Conservation (phyloP, 2,888 invertebrate genomes). For the Linyphia triangularis region DNA sequence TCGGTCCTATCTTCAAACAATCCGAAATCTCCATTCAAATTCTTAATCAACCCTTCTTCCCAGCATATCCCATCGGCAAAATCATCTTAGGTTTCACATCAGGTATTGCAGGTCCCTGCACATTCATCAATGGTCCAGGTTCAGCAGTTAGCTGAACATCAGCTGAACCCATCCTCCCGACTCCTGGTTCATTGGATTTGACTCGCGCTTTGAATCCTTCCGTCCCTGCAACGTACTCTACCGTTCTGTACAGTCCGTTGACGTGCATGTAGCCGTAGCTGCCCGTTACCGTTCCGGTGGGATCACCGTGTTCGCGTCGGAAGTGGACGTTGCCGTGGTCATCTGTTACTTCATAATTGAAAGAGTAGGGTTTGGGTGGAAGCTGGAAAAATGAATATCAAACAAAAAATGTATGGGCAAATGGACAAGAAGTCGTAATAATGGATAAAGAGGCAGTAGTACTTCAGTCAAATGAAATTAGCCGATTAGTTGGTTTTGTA, state of each 20-base stretch:
- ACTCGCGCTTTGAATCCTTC: conserved; percentile 60
- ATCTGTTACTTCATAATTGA: conserved; percentile 51
- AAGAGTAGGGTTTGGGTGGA: conserved; percentile 55
- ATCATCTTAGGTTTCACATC: not conserved
- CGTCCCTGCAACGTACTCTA: conserved; percentile 39
- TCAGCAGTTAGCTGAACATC: conserved; percentile 25
- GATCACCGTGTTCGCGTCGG: conserved; percentile 26
- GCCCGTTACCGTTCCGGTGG: conserved; percentile 19
- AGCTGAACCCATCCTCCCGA: conserved; percentile 16
- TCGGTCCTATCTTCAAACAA: too few relatives aligned
- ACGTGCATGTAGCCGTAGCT: conserved; percentile 53
- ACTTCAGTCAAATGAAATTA: too few relatives aligned
- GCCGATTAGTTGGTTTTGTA: too few relatives aligned
- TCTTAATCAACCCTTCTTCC: conserved; percentile 2
- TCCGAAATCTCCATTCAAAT: too few relatives aligned
- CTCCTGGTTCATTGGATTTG: conserved; percentile 60
- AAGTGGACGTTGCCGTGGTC: conserved; percentile 46
- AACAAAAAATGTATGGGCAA: not conserved
- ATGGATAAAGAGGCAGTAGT: too few relatives aligned
- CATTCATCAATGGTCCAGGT: conserved; percentile 8
- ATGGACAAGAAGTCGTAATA: not conserved
- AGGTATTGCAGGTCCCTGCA: not conserved
- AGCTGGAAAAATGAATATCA: conserved; percentile 3
- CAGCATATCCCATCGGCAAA: not conserved
- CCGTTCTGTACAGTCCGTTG: conserved; percentile 55